Evolutionary conservation across 64 coral and sea anemone genomes (phyloP).

Genomic region (Orbicella faveolata): DNA sequence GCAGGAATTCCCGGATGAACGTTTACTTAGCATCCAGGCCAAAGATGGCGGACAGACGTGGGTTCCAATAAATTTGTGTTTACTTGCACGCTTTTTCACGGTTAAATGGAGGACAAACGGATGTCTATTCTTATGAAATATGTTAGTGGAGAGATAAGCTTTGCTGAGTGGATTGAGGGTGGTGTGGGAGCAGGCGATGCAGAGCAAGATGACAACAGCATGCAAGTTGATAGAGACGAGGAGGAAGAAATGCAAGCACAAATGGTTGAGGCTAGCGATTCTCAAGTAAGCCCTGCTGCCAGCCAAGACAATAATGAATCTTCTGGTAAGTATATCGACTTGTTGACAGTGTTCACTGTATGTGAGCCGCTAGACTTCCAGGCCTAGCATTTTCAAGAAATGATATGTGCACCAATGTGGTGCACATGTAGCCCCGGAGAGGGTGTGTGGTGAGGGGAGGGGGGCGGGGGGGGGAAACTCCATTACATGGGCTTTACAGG

Average conservation of each 20-base stretch:
- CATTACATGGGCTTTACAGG: too few species aligned
- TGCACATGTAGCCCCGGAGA: too few species aligned
- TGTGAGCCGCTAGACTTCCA: neutral
- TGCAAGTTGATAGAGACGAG: neutral
- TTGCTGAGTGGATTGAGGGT: slow-evolving; percentile 87
- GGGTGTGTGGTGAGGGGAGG: too few species aligned
- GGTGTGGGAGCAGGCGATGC: neutral
- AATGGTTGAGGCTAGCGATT: neutral
- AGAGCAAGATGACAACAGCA: slow-evolving; percentile 11
- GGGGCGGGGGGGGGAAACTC: too few species aligned
- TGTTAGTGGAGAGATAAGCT: slow-evolving; percentile 88
- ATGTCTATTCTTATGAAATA: slow-evolving; percentile 69
- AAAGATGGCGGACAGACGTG: slow-evolving; percentile 14
- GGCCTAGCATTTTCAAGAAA: too few species aligned
- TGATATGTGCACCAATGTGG: too few species aligned
- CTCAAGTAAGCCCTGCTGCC: neutral
- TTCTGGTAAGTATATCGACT: neutral
- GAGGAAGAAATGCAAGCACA: neutral
- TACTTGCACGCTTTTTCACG: neutral
- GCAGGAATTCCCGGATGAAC: neutral
- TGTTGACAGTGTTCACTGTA: neutral
- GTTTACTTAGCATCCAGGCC: slow-evolving; percentile 12
- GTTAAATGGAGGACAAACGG: slow-evolving; percentile 44
- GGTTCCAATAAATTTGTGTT: neutral
- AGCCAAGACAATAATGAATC: neutral